Conservation (phyloP, 1,140 invertebrate genomes). For the Coptotermes formosanus region DNA sequence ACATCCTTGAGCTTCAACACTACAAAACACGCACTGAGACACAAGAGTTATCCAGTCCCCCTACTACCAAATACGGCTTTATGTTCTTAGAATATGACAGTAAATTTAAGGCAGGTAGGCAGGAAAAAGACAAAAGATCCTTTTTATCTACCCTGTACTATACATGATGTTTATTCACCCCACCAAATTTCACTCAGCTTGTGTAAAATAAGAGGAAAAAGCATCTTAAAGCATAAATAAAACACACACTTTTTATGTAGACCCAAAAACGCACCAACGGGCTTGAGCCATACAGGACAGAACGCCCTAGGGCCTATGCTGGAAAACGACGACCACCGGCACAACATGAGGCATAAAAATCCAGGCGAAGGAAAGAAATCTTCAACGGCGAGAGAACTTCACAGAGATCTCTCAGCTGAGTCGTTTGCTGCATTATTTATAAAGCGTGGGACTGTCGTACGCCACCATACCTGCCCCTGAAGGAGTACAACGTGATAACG, state of each 20-base stretch:
- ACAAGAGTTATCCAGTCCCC: background rate
- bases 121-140: background rate
- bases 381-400: background rate
- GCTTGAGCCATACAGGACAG: background rate
- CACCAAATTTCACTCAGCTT: slow-evolving; percentile 1
- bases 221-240: background rate
- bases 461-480: background rate
- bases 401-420: background rate
- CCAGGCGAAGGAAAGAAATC: slow-evolving; percentile 3
- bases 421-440: slow-evolving; percentile 13
- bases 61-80: background rate
- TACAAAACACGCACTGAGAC: background rate
- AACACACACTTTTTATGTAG: background rate
- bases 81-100: background rate
- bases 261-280: background rate
- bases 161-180: background rate
- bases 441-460: background rate
- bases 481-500: background rate
- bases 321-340: background rate
- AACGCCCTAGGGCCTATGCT: background rate
- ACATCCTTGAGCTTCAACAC: background rate
- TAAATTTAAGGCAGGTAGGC: background rate
- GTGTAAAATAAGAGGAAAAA: background rate
- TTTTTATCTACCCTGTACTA: background rate
- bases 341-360: background rate